Evolutionary conservation across 1,140 invertebrate species (phyloP).

Genomic region (Colletes latitarsis): DNA sequence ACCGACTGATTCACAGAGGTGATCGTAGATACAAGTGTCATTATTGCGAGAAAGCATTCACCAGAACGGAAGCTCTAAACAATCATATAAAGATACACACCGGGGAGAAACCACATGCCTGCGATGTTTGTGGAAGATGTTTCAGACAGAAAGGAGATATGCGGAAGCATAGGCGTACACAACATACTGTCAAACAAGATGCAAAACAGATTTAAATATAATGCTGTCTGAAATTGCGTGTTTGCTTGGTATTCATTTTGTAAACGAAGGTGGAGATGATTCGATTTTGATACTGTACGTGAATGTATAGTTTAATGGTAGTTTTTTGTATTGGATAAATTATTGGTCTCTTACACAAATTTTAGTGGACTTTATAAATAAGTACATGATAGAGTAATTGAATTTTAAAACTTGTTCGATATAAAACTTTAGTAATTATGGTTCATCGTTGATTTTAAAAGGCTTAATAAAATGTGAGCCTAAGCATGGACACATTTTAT

Average conservation of each 20-base stretch:
- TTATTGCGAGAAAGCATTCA: slow-evolving; percentile 83
- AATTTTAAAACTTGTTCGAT: too few relatives aligned
- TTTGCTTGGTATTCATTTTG: background rate
- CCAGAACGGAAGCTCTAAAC: slow-evolving; percentile 83
- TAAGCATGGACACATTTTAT: too few relatives aligned
- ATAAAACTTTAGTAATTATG: too few relatives aligned
- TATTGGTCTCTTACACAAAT: too few relatives aligned
- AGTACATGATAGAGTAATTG: too few relatives aligned
- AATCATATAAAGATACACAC: slow-evolving; percentile 86
- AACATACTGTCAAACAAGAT: slow-evolving; percentile 73
- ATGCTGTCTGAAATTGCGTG: background rate
- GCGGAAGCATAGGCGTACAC: slow-evolving; percentile 83
- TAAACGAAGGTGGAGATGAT: too few relatives aligned
- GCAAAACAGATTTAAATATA: slow-evolving; percentile 21
- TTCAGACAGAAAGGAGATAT: slow-evolving; percentile 84
- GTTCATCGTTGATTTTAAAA: too few relatives aligned
- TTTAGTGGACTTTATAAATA: too few relatives aligned
- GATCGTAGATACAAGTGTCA: slow-evolving; percentile 90
- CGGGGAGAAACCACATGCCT: slow-evolving; percentile 86
- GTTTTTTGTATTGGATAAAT: too few relatives aligned
- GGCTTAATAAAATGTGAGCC: too few relatives aligned
- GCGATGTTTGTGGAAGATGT: slow-evolving; percentile 85
- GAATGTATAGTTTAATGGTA: too few relatives aligned
- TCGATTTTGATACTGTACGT: too few relatives aligned
- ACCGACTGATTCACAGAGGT: slow-evolving; percentile 90